Evolutionary conservation across 2,888 invertebrate species (phyloP), one percentile per base, ranked within the genome.

Genomic region (Rhorus exstirpatorius): DNA sequence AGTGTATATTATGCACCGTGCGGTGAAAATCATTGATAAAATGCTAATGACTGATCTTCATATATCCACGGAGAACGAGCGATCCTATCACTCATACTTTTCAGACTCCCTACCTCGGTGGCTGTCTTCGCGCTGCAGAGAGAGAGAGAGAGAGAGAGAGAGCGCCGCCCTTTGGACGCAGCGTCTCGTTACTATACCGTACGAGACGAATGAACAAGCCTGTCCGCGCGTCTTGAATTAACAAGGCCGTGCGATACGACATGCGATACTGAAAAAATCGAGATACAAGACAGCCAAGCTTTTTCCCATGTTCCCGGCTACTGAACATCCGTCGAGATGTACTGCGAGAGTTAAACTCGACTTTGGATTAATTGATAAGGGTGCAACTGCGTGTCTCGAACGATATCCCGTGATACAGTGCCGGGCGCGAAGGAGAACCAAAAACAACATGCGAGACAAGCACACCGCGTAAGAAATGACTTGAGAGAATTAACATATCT

Each of bases 161-260:
- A 46, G 17, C 8, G 19, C 35, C 24, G 58, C n/a, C 6, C 17
- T 44, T 51, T 68, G 58, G 71, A 24, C 46, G 49, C 7, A 55
- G 68, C 24, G 14, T 35, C 51, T 58, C 26, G 38, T 65, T 61
- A 46, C 44, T 49, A n/a, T n/a, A 63, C 44, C n/a, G 60, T 17
- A 35, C 26, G 44, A 41, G 46, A 63, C 46, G 17, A 49, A 53
- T 35, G 53, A 17, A 41, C 38, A n/a, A n/a, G 53, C 51, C 26
- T 19, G 58, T 58, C 44, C 53, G 12, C 12, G 55, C n/a, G 70
- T 51, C 19, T 49, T 78, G 78, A 79, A 85, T 85, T 82, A 82
- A 84, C 83, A 77, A 76, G 82, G 77, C 79, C 83, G 84, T 70
- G 78, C 83, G 85, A 86, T 87, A 86, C 84, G 86, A 84, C 86